Conservation (phyloP, 2,888 invertebrate genomes). For the Ennomos quercinarius region DNA sequence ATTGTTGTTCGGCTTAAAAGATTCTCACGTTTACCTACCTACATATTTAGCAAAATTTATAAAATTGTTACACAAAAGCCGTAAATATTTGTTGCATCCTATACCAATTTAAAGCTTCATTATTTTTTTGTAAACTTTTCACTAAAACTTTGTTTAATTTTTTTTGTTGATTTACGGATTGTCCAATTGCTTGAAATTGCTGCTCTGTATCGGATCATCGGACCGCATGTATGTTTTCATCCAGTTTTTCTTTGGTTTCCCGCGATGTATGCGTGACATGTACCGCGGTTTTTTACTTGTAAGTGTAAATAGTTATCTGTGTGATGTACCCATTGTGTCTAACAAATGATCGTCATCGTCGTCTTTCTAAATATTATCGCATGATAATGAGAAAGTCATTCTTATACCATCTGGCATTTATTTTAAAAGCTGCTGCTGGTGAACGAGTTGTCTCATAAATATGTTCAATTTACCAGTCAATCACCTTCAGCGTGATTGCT, state of each 20-base stretch:
- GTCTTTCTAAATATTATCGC: constrained; percentile 12
- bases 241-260: constrained; percentile 42
- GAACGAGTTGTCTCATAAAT: constrained; percentile 1
- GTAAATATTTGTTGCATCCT: constrained; percentile 40
- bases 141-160: not conserved
- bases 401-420: not conserved
- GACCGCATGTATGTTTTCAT: constrained; percentile 39
- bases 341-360: constrained; percentile 18
- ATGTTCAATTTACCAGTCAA: constrained; percentile 14
- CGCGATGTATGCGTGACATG: constrained; percentile 43
- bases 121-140: not conserved
- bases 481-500: constrained; percentile 10
- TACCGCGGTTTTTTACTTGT: constrained; percentile 44
- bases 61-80: constrained; percentile 57
- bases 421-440: constrained; percentile 8
- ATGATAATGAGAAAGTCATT: constrained; percentile 17
- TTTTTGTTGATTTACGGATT: not conserved
- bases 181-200: constrained; percentile 17
- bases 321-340: constrained; percentile 24
- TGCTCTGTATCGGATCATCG: constrained; percentile 33
- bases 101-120: constrained; percentile 3
- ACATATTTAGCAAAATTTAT: constrained; percentile 48
- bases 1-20: constrained; percentile 57
- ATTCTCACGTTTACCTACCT: constrained; percentile 60
- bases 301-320: constrained; percentile 26